Percentiles rank a stretch among this genome's conserved stretches.
These are phyloP conservation scores for Lithodes maja DNA, from an alignment of 2,888 invertebrate species.

Conservation along the genomic window DNA sequence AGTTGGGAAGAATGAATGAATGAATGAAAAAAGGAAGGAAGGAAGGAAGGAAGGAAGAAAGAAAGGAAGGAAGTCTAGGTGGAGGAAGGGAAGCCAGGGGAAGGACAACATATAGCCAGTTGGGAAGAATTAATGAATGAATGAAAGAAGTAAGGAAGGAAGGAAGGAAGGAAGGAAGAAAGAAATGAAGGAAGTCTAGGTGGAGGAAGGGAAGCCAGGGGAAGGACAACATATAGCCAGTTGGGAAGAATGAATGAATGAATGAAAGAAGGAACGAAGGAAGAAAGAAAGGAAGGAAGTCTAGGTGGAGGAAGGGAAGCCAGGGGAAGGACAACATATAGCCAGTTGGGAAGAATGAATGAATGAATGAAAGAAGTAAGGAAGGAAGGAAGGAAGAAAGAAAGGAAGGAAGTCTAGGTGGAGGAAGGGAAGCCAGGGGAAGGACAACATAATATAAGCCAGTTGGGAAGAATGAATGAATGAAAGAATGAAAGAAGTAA, in stretches of 20 bases:
- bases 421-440: background rate
- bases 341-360: background rate
- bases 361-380: too few species aligned
- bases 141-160: conserved; percentile 13
- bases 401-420: background rate
- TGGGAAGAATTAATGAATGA: background rate
- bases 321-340: background rate
- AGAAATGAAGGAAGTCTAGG: conserved; percentile 24
- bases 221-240: conserved; percentile 30
- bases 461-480: background rate
- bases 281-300: too few species aligned
- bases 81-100: background rate
- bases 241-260: background rate
- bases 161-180: background rate
- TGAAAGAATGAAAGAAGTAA: too few species aligned
- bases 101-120: background rate
- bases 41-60: too few species aligned
- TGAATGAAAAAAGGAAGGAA: too few species aligned
- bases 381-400: background rate
- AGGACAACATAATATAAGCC: background rate
- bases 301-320: background rate
- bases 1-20: background rate
- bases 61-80: background rate
- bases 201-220: conserved; percentile 38
- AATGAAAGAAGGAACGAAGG: too few species aligned